Base-by-base conservation (phyloP, 2,888 invertebrate species). In the Apocheima hispidaria region DNA sequence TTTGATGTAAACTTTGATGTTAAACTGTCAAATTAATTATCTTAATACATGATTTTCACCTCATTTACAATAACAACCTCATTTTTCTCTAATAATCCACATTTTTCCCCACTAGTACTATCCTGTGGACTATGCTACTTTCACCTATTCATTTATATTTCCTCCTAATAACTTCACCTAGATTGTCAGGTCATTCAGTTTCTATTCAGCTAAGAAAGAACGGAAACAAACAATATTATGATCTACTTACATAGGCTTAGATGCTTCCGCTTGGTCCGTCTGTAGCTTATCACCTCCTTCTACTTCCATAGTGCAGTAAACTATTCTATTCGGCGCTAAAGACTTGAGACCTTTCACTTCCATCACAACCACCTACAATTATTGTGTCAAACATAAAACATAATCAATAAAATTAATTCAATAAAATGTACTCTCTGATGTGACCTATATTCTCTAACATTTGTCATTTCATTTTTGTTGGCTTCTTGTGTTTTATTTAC, bases 271-370 rank as follows among this genome's bases (percentile, higher is more conserved):
- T 92, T 99, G 99, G 92, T 99, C 99, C 2, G 99, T 99, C 93
- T 99, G 99, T 64, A 99, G 94, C 87, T 99, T 99, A 83, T 99
- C 99, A 43, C 99, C 99, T 65, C 98, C 99, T 90, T 99, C 99
- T 35, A 99, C 99, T 92, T 99, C 99, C 99, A 99, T 99, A 20
- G 99, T 99, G 90, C 99, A 99, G 93, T 99, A 99, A 51, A 99
- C 99, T 85, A 99, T 99, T 81, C 99, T 96, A 94, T 99, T 99
- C 33, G 98, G 97, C 68, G 99, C 97, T 81, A 99, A 93, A 55
- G 98, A 98, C 92, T 99, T 99, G 71, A 99, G 94, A 73, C 99
- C 99, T 90, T 99, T 98, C 55, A 99, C 99, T 94, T 99, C 99
- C 97, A 99, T 98, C 57, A 99, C 99, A 82, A 99, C 97, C 70